phyloP scores from a whole-genome alignment of 1,140 invertebrate species.

The Zaprionus camerounensis region DNA sequence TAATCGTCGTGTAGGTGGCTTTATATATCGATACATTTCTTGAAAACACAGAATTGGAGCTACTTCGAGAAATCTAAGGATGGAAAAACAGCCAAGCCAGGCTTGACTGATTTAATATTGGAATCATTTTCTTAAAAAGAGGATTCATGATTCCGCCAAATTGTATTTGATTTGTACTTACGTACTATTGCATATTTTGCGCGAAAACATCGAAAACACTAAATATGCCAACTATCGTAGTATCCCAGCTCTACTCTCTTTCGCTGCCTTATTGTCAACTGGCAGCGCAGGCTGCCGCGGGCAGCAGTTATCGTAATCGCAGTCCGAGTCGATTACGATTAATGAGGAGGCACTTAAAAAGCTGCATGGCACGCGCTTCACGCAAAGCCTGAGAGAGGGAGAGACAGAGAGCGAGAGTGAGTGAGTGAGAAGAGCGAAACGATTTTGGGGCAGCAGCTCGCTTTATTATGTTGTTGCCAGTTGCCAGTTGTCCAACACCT shows the following conservation, averaged over 20 bases:
- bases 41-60: too few relatives aligned
- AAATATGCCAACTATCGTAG: neutral
- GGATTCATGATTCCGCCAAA: too few relatives aligned
- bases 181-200: too few relatives aligned
- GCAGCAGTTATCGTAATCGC: conserved; percentile 12
- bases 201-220: too few relatives aligned
- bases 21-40: too few relatives aligned
- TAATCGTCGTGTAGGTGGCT: too few relatives aligned
- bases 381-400: conserved; percentile 35
- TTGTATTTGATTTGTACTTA: too few relatives aligned
- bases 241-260: neutral
- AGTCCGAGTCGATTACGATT: conserved; percentile 66
- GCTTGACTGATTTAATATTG: too few relatives aligned
- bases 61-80: too few relatives aligned
- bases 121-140: too few relatives aligned
- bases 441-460: conserved; percentile 4
- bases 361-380: conserved; percentile 72
- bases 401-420: too few relatives aligned
- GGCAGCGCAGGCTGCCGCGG: conserved; percentile 21
- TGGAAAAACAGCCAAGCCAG: too few relatives aligned
- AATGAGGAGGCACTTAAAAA: conserved; percentile 75
- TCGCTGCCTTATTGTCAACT: conserved; percentile 52
- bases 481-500: conserved; percentile 71
- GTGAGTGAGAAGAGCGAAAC: neutral
- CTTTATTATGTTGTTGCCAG: conserved; percentile 64